phyloP scores from a whole-genome alignment of 2,888 invertebrate genomes.

The Trachelus troglodyta region DNA sequence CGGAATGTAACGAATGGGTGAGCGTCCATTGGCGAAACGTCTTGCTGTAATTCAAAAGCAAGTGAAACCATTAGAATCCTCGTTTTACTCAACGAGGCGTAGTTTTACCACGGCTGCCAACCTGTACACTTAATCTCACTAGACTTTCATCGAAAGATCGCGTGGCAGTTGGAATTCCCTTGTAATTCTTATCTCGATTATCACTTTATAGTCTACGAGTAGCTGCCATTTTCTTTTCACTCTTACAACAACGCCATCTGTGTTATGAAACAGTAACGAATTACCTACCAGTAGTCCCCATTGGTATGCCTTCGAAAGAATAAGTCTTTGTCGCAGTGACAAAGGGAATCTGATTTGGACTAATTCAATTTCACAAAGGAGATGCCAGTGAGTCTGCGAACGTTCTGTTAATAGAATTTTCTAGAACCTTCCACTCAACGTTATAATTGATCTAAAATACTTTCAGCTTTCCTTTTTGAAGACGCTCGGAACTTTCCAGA shows the following conservation, averaged over 20 bases:
- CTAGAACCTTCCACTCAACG: neutral
- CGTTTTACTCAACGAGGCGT: neutral
- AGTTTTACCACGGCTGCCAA: neutral
- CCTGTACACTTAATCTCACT: neutral
- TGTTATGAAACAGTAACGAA: neutral
- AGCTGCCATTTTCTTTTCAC: neutral
- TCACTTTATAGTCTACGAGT: neutral
- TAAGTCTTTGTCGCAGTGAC: neutral
- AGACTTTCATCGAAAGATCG: neutral
- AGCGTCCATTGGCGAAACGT: neutral
- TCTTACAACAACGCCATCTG: neutral
- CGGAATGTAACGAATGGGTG: conserved; percentile 30
- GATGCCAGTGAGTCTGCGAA: neutral
- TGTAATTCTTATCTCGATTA: neutral
- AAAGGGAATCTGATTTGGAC: neutral
- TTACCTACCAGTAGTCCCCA: neutral
- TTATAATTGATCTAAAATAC: neutral
- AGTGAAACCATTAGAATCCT: neutral
- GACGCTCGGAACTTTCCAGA: neutral
- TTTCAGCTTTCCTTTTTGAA: neutral
- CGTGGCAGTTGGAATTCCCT: neutral
- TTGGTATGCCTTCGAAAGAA: neutral
- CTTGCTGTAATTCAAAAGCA: neutral
- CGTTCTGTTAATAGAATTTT: neutral
- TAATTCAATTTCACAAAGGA: neutral